phyloP scores from a whole-genome alignment of 2,113 vertebrate genomes.

The Austrofundulus limnaeus region DNA sequence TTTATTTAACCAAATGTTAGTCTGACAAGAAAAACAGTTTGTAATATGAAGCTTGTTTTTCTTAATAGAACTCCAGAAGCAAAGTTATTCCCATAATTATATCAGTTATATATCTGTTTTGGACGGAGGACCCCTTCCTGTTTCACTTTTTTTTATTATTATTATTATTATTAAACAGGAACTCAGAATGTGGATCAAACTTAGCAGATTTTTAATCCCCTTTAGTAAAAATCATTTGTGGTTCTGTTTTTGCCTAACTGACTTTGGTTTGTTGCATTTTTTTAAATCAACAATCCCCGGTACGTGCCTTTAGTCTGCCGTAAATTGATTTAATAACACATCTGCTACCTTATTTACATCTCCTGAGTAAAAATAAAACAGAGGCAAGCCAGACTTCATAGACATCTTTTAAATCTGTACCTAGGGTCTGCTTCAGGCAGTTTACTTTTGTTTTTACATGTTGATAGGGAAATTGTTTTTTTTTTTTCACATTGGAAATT shows the following conservation, averaged over 20 bases:
- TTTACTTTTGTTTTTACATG: no score
- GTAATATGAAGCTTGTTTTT: not conserved
- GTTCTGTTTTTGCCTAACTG: constrained; percentile 8
- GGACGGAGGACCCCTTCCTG: no score
- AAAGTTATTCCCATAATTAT: not conserved
- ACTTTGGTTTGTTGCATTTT: constrained; percentile 7
- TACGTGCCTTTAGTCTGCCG: not conserved
- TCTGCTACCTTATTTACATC: constrained; percentile 1
- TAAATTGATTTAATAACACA: constrained; percentile 4
- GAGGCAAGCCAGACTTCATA: no score
- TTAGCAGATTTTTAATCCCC: constrained; percentile 14
- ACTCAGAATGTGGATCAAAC: not conserved
- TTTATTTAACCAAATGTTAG: not conserved
- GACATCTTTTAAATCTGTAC: not conserved
- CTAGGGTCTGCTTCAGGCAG: not conserved
- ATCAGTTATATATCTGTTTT: no score
- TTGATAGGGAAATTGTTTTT: no score
- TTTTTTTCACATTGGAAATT: no score
- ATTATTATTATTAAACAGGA: no score
- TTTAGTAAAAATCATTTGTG: constrained; percentile 18
- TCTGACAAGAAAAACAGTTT: not conserved
- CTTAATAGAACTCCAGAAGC: not conserved
- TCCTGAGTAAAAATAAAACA: not conserved
- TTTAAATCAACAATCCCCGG: constrained; percentile 6
- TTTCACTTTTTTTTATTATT: no score